Evolutionary conservation across 2,797 vertebrate genomes (phyloP).

Genomic region (Loriculus beryllinus): DNA sequence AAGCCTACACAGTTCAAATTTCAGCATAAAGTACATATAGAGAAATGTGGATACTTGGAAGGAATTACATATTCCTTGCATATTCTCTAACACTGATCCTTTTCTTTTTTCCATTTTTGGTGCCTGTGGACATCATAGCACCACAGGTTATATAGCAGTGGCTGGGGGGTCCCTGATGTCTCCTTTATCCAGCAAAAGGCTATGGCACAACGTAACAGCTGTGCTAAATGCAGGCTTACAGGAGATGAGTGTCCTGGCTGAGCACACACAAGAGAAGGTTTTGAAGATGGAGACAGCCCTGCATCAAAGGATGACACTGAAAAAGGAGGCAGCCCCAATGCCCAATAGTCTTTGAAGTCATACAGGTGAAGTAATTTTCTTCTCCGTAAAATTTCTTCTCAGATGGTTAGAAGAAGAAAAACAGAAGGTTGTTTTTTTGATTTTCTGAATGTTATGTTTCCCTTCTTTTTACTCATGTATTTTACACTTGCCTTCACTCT

Average conservation of each 20-base stretch:
- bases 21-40: background rate
- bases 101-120: background rate
- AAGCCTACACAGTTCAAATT: background rate
- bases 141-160: background rate
- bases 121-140: background rate
- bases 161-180: too few relatives aligned
- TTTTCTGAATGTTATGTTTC: background rate
- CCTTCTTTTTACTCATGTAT: background rate
- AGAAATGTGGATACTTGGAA: background rate
- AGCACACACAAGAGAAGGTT: rapidly evolving
- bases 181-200: background rate
- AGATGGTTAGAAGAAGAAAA: background rate
- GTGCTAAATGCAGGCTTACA: background rate
- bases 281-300: background rate
- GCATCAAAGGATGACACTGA: background rate
- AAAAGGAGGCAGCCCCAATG: background rate
- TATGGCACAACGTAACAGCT: background rate
- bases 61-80: background rate
- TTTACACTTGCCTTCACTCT: background rate
- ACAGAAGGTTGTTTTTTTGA: rapidly evolving
- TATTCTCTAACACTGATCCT: background rate
- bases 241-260: background rate
- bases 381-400: background rate
- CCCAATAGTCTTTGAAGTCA: background rate
- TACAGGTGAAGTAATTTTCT: background rate